Evolutionary conservation across 2,888 invertebrate genomes (phyloP).

Genomic region (Philonicus albiceps): DNA sequence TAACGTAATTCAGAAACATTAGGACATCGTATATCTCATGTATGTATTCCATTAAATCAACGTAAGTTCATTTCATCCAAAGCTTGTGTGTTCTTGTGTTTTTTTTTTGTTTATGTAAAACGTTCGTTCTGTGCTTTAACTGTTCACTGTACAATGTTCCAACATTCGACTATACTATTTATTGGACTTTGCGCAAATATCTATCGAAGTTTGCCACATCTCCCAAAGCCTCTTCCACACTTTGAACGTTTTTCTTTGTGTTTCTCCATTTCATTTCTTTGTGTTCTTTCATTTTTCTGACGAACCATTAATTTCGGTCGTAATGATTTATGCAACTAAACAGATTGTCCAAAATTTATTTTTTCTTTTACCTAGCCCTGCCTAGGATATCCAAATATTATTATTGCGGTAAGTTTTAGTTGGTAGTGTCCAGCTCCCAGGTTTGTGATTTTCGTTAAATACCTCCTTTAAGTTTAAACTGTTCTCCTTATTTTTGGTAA

Average conservation of each 20-base stretch:
- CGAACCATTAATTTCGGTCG: slow-evolving; percentile 12
- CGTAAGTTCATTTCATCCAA: background rate
- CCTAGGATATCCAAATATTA: slow-evolving; percentile 72
- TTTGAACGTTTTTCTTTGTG: slow-evolving; percentile 20
- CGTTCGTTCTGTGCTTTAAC: background rate
- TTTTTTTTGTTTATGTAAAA: background rate
- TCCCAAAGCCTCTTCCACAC: background rate
- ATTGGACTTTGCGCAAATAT: background rate
- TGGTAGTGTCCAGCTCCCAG: slow-evolving; percentile 17
- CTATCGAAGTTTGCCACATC: background rate
- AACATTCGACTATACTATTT: background rate
- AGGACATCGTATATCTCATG: background rate
- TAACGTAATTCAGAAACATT: background rate
- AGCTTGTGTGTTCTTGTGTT: background rate
- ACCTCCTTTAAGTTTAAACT: background rate
- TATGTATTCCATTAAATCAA: background rate
- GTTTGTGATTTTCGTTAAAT: background rate
- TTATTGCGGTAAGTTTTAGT: slow-evolving; percentile 69
- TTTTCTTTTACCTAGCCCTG: slow-evolving; percentile 64
- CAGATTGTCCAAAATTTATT: slow-evolving; percentile 40
- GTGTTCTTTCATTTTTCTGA: slow-evolving; percentile 6
- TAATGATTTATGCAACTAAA: background rate
- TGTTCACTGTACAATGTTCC: background rate
- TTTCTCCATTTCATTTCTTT: slow-evolving; percentile 35
- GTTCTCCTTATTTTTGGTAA: background rate